Percentiles rank a stretch among this genome's conserved stretches.
These are phyloP conservation scores for Drosophila orena DNA, from an alignment of 1,140 invertebrate species.

Conservation along the genomic window DNA sequence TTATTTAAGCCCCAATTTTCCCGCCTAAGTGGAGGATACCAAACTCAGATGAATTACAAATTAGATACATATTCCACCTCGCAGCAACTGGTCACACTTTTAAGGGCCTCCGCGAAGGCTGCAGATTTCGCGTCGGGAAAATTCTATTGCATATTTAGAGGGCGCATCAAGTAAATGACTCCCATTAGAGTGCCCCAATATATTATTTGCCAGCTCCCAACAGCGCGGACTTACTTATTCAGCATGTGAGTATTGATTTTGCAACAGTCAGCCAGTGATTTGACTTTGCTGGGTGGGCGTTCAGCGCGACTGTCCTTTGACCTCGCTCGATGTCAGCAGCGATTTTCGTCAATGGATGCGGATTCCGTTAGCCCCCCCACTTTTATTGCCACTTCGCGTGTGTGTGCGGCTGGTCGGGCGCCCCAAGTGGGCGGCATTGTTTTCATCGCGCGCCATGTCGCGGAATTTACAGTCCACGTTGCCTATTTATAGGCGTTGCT, in stretches of 20 bases:
- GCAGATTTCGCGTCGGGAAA: constrained; percentile 28
- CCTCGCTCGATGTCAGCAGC: constrained; percentile 74
- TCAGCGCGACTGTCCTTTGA: constrained; percentile 31
- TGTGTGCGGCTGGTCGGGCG: constrained; percentile 1
- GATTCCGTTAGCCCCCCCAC: constrained; percentile 18
- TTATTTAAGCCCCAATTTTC: neutral
- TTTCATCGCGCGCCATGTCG: constrained; percentile 25
- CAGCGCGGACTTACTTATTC: neutral
- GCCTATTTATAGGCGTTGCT: constrained; percentile 56
- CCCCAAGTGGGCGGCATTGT: constrained; percentile 6
- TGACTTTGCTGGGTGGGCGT: neutral
- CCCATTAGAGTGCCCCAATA: constrained; percentile 18
- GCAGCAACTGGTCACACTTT: constrained; percentile 10
- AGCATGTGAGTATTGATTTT: constrained; percentile 75
- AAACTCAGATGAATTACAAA: too few species aligned
- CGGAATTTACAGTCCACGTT: constrained; percentile 43
- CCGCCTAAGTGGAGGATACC: neutral
- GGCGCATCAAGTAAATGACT: constrained; percentile 7
- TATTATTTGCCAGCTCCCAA: constrained; percentile 12
- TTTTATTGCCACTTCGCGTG: constrained; percentile 30
- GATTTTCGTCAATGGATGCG: constrained; percentile 70
- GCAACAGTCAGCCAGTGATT: constrained; percentile 1
- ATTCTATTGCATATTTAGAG: constrained; percentile 16
- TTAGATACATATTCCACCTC: neutral
- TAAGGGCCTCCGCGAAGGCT: constrained; percentile 11